Evolutionary conservation across 2,113 vertebrate species (phyloP).

Genomic region (Ibidorhyncha struthersii): DNA sequence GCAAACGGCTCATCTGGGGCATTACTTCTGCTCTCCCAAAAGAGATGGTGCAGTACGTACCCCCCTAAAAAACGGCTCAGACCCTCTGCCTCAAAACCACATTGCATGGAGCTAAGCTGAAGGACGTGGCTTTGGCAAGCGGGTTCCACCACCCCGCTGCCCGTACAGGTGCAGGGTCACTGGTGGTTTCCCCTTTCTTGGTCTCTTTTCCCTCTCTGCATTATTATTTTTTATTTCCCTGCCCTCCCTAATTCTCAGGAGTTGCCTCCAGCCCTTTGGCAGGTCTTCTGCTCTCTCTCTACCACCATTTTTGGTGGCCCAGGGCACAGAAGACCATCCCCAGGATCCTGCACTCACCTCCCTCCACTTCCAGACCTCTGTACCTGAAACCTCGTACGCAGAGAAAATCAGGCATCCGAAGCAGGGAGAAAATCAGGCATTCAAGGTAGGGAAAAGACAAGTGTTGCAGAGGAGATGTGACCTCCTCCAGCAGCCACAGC

Average conservation of each 20-base stretch:
- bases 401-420: background rate
- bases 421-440: background rate
- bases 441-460: background rate
- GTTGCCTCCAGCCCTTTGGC: background rate
- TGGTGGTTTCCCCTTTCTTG: background rate
- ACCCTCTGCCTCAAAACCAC: background rate
- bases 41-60: no score
- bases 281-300: background rate
- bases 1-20: background rate
- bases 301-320: background rate
- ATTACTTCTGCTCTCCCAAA: background rate
- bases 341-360: background rate
- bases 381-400: background rate
- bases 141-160: background rate
- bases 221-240: background rate
- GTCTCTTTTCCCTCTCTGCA: background rate
- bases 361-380: background rate
- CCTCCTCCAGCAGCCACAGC: background rate
- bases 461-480: background rate
- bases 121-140: background rate
- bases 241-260: rapidly evolving
- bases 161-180: background rate
- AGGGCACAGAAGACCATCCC: background rate
- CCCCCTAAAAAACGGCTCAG: background rate
- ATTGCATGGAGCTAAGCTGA: background rate